A percentile compares a stretch with the other conserved stretches of the same genome.
Evolutionary conservation across 2,797 vertebrate species (phyloP).

Genomic region (Meda fulgida): DNA sequence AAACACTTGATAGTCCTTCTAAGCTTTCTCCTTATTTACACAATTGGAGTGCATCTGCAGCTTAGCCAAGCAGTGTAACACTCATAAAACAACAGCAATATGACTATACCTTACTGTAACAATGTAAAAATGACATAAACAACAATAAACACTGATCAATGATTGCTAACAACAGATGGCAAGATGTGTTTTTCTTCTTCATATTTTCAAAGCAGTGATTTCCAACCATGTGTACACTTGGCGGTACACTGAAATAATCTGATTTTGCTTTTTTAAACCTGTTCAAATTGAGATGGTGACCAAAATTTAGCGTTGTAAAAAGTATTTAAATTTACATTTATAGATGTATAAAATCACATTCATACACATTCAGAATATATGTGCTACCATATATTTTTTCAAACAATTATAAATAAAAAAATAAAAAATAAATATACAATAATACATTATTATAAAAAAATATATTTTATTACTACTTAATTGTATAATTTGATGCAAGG

Average conservation of each 20-base stretch:
- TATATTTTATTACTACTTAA: background rate
- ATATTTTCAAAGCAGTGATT: conserved; percentile 8
- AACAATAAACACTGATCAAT: background rate
- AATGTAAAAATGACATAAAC: background rate
- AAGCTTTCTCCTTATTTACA: background rate
- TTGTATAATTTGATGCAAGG: background rate
- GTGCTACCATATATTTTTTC: background rate
- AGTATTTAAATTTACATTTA: background rate
- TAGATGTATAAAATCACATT: background rate
- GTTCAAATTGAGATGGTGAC: background rate
- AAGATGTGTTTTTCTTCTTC: background rate
- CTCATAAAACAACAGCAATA: background rate
- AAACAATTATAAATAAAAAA: no score
- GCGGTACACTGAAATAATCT: background rate
- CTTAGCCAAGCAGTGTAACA: background rate
- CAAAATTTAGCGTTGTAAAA: background rate
- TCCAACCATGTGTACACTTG: background rate
- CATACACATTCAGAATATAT: background rate
- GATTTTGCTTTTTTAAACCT: background rate
- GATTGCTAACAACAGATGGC: conserved; percentile 9
- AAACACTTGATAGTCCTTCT: conserved; percentile 16
- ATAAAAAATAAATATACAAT: background rate
- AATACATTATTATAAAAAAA: no score
- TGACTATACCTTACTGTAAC: background rate
- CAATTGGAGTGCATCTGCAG: background rate